phyloP scores from a whole-genome alignment of 2,888 invertebrate species.

The Cerastis leucographa region DNA sequence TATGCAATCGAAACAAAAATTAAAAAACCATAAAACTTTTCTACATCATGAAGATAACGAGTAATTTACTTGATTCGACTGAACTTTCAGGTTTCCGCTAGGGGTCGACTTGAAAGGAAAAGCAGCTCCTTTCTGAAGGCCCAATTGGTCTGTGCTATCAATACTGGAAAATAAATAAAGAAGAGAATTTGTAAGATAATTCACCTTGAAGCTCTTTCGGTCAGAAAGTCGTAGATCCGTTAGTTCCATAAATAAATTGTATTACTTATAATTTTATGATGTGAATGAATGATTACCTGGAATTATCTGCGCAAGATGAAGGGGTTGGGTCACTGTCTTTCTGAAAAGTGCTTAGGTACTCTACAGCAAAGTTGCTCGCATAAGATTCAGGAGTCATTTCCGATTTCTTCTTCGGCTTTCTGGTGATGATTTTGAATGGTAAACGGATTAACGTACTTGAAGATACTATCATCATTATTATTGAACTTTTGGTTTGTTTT shows the following conservation, averaged over 20 bases:
- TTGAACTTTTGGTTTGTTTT: not conserved
- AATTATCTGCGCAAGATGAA: slow-evolving; percentile 81
- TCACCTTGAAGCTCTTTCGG: not conserved
- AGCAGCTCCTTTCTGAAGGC: slow-evolving; percentile 76
- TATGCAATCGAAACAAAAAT: slow-evolving; percentile 71
- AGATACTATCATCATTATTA: not conserved
- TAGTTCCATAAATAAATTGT: not conserved
- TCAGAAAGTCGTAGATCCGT: not conserved
- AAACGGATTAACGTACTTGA: slow-evolving; percentile 4
- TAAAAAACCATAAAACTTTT: not conserved
- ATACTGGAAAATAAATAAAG: slow-evolving; percentile 69
- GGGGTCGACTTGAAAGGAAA: slow-evolving; percentile 93
- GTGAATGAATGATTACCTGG: slow-evolving; percentile 77
- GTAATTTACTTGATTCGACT: slow-evolving; percentile 91
- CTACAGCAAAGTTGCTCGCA: slow-evolving; percentile 76
- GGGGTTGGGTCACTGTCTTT: slow-evolving; percentile 71
- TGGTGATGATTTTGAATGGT: slow-evolving; percentile 51
- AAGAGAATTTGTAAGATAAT: not conserved
- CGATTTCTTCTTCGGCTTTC: slow-evolving; percentile 80
- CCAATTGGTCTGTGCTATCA: slow-evolving; percentile 77
- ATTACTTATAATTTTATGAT: not conserved
- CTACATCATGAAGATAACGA: not conserved
- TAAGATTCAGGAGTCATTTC: slow-evolving; percentile 79
- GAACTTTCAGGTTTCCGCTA: slow-evolving; percentile 93
- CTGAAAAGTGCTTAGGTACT: slow-evolving; percentile 74